Conservation (phyloP, 2,888 invertebrate species). For the Synergus umbraculus region DNA sequence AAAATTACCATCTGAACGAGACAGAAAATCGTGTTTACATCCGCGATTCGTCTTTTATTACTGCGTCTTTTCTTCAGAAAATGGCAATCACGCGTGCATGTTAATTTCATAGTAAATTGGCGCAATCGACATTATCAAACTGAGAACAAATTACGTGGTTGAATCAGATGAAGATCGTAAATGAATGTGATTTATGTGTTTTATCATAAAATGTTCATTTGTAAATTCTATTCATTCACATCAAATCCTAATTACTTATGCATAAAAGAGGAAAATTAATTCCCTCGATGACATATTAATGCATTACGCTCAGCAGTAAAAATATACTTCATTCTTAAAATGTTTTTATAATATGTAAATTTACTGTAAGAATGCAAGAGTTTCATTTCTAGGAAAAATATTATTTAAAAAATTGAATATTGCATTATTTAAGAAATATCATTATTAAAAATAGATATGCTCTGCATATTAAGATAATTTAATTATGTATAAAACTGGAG, state of each 20-base stretch:
- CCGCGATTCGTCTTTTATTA: slow-evolving; percentile 22
- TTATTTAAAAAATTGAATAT: too few relatives aligned
- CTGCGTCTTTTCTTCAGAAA: slow-evolving; percentile 34
- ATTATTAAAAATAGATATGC: too few relatives aligned
- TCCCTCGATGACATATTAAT: not conserved
- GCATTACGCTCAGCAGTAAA: not conserved
- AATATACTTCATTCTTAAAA: too few relatives aligned
- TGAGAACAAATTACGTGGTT: slow-evolving; percentile 19
- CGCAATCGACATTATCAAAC: slow-evolving; percentile 28
- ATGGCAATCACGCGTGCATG: slow-evolving; percentile 30
- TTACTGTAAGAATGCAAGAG: too few relatives aligned
- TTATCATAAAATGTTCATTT: slow-evolving; percentile 24
- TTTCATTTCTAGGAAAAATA: too few relatives aligned
- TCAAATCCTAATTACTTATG: slow-evolving; percentile 7
- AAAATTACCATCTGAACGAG: slow-evolving; percentile 22
- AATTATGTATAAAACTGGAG: not conserved
- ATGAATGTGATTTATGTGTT: slow-evolving; percentile 18
- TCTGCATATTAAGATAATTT: not conserved
- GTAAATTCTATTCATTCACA: not conserved
- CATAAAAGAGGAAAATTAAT: slow-evolving; percentile 2
- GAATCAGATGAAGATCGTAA: slow-evolving; percentile 27
- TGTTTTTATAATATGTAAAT: too few relatives aligned
- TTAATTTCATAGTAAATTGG: slow-evolving; percentile 35
- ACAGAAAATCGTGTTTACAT: slow-evolving; percentile 19
- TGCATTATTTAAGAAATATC: too few relatives aligned